Conservation (phyloP, 2,888 invertebrate species). For the Rhagonycha fulva region DNA sequence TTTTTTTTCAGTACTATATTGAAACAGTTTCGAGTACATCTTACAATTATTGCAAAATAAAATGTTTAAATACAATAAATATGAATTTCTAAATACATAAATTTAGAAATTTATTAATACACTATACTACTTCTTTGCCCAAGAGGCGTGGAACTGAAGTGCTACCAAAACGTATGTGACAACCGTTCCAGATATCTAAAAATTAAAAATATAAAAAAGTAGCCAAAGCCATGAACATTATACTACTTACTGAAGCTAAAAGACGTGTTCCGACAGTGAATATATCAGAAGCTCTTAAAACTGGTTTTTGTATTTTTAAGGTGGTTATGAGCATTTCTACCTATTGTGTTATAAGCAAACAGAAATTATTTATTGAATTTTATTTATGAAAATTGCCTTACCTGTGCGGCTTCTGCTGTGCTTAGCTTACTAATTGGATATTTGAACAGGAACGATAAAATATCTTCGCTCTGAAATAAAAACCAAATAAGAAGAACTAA, state of each 20-base stretch:
- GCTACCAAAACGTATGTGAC: slow-evolving; percentile 36
- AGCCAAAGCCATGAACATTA: neutral
- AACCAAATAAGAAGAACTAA: too few species aligned
- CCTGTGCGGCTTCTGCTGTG: slow-evolving; percentile 42
- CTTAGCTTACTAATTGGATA: slow-evolving; percentile 44
- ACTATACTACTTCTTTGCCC: slow-evolving; percentile 19
- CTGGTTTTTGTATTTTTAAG: slow-evolving; percentile 41
- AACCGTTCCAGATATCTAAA: slow-evolving; percentile 35
- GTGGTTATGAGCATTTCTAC: slow-evolving; percentile 42
- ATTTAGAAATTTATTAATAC: neutral
- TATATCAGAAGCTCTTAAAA: slow-evolving; percentile 43
- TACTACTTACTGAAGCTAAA: slow-evolving; percentile 44
- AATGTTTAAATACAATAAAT: too few species aligned
- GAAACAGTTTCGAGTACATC: too few species aligned
- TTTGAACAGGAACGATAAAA: slow-evolving; percentile 41
- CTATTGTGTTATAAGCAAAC: slow-evolving; percentile 19
- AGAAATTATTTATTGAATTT: neutral
- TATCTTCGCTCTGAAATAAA: slow-evolving; percentile 41
- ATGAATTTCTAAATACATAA: too few species aligned
- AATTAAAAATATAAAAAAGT: neutral
- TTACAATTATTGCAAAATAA: too few species aligned
- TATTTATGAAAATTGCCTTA: slow-evolving; percentile 15
- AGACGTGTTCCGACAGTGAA: slow-evolving; percentile 43
- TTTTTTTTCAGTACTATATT: too few species aligned
- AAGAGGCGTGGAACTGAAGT: slow-evolving; percentile 34